Evolutionary conservation across 2,888 invertebrate species (phyloP).

Genomic region (Pterostichus niger): DNA sequence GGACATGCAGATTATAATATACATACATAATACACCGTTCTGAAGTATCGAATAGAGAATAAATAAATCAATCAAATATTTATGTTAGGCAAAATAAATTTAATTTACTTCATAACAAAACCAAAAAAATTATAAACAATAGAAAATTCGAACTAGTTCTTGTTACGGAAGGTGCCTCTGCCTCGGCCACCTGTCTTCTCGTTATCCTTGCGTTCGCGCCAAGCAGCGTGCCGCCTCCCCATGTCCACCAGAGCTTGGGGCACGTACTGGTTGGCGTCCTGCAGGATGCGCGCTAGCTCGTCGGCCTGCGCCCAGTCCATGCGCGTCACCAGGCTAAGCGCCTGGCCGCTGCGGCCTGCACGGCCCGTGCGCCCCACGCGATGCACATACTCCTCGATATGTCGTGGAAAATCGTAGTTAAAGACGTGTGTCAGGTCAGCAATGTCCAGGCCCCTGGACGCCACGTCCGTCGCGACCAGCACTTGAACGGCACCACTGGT

Average conservation of each 20-base stretch:
- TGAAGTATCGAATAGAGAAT: too few species aligned
- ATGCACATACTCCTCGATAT: conserved; percentile 97
- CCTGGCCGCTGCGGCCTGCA: conserved; percentile 91
- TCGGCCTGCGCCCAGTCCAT: conserved; percentile 90
- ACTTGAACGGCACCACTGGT: conserved; percentile 88
- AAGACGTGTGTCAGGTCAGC: conserved; percentile 93
- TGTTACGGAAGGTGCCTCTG: conserved; percentile 69
- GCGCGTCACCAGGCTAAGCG: conserved; percentile 90
- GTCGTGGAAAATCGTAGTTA: conserved; percentile 95
- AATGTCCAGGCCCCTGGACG: conserved; percentile 95
- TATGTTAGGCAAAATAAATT: too few species aligned
- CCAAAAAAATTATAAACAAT: too few species aligned
- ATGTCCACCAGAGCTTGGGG: conserved; percentile 87
- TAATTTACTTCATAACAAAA: too few species aligned
- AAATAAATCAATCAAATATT: too few species aligned
- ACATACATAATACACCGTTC: too few species aligned
- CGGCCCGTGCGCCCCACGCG: conserved; percentile 97
- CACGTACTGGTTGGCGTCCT: conserved; percentile 90
- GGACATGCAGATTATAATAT: too few species aligned
- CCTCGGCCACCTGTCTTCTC: conserved; percentile 77
- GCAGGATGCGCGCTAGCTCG: conserved; percentile 90
- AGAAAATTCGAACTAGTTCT: background rate
- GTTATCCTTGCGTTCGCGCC: conserved; percentile 82
- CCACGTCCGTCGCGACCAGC: conserved; percentile 96
- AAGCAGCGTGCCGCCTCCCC: conserved; percentile 86